A percentile compares a stretch with the other conserved stretches of the same genome.
These are phyloP conservation scores for Netelia inedita DNA, from an alignment of 2,888 invertebrate species.

Conservation along the genomic window DNA sequence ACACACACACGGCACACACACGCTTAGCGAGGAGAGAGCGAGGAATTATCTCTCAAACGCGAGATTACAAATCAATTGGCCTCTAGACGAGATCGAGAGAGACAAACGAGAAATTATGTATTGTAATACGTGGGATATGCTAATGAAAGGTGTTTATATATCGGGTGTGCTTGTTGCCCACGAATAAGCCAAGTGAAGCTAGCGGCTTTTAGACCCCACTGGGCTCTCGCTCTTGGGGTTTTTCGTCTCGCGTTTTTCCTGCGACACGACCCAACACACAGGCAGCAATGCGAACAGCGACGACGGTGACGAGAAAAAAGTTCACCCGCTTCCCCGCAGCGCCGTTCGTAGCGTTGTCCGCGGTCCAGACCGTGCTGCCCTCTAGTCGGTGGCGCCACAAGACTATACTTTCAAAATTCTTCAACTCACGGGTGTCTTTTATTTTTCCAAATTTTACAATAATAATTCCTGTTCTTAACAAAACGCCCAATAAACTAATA, in stretches of 20 bases:
- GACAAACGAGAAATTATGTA: background rate
- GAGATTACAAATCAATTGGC: slow-evolving; percentile 1
- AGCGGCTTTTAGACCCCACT: slow-evolving; percentile 52
- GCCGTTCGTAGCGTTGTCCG: background rate
- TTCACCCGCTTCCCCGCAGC: background rate
- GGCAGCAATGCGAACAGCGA: background rate
- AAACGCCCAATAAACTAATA: no score
- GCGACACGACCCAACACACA: background rate
- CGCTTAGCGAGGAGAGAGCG: background rate
- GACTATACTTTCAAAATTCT: no score
- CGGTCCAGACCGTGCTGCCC: slow-evolving; percentile 20
- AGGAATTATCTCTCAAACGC: background rate
- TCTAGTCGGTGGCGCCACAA: slow-evolving; percentile 8
- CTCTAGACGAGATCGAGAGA: no score
- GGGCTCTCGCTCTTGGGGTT: slow-evolving; percentile 17
- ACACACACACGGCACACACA: background rate
- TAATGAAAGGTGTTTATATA: slow-evolving; percentile 64
- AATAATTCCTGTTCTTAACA: no score
- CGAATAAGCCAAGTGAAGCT: slow-evolving; percentile 64
- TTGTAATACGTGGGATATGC: slow-evolving; percentile 42
- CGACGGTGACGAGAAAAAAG: background rate
- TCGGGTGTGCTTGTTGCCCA: slow-evolving; percentile 45
- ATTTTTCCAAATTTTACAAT: no score
- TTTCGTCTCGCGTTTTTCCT: background rate
- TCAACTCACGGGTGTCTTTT: no score